These are phyloP conservation scores for Gobius niger DNA, from an alignment of 2,113 vertebrate species.

Conservation along the genomic window DNA sequence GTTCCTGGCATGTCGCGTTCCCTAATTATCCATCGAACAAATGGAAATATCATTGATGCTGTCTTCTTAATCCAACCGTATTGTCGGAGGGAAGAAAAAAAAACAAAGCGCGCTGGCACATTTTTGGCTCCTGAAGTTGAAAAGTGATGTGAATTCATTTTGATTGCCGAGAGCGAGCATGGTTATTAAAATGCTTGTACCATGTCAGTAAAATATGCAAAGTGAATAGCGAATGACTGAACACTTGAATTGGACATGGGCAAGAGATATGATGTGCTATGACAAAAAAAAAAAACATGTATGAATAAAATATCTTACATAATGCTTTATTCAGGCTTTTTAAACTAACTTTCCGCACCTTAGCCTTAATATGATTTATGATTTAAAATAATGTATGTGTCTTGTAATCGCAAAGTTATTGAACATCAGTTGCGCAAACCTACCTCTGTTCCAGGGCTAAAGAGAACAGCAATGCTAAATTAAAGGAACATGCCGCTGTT, in stretches of 20 bases:
- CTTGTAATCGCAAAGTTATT: no score
- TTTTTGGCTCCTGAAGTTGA: constrained; percentile 52
- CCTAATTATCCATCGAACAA: constrained; percentile 80
- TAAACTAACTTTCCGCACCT: no score
- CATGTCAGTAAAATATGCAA: constrained; percentile 21
- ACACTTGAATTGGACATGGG: background rate
- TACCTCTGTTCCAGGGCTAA: no score
- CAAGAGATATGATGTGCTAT: background rate
- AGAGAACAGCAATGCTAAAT: no score
- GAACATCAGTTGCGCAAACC: no score
- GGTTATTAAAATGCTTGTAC: constrained; percentile 40
- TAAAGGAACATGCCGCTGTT: no score
- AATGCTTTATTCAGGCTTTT: no score
- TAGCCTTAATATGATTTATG: no score
- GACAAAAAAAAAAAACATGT: background rate
- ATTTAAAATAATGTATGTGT: no score
- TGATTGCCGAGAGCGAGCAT: constrained; percentile 36
- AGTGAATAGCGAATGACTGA: constrained; percentile 1
- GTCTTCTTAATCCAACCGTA: constrained; percentile 63
- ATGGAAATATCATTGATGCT: constrained; percentile 76
- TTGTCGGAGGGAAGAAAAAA: constrained; percentile 49
- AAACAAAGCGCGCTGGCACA: constrained; percentile 44
- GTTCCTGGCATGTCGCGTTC: constrained; percentile 79
- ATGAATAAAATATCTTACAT: no score
- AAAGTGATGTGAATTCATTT: constrained; percentile 27